Percentiles rank a stretch among this genome's conserved stretches.
phyloP scores from a whole-genome alignment of 1,140 invertebrate species.

The Pollicipes pollicipes region DNA sequence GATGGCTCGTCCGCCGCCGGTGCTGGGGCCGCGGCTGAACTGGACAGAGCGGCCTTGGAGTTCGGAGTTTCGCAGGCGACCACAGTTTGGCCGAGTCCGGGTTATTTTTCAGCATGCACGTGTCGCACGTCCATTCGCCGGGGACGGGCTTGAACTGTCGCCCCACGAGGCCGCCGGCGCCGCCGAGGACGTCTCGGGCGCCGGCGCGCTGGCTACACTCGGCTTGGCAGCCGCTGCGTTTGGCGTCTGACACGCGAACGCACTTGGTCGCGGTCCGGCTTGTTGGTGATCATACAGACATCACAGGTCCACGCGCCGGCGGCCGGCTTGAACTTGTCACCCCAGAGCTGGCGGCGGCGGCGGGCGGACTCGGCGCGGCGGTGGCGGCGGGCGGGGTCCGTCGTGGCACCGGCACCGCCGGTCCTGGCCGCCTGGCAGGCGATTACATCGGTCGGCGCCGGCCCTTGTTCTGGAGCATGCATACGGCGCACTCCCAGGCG shows the following conservation, averaged over 20 bases:
- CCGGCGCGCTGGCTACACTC: conserved; percentile 3
- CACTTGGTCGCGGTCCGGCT: conserved; percentile 37
- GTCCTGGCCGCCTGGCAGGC: conserved; percentile 35
- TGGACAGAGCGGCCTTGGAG: background rate
- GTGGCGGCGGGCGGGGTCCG: conserved; percentile 6
- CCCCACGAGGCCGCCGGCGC: conserved; percentile 5
- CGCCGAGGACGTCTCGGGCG: conserved; percentile 17
- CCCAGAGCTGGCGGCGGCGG: background rate
- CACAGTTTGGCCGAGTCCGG: conserved; percentile 28
- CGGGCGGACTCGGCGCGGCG: conserved; percentile 5
- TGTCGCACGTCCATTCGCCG: conserved; percentile 33
- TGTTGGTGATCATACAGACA: conserved; percentile 56
- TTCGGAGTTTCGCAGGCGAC: conserved; percentile 31
- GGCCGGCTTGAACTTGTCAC: conserved; percentile 42
- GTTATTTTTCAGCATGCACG: conserved; percentile 30
- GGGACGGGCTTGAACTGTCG: conserved; percentile 22
- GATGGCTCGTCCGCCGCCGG: background rate
- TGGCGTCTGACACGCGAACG: conserved; percentile 40
- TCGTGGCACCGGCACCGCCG: conserved; percentile 14
- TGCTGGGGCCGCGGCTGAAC: too few species aligned
- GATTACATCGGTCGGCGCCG: conserved; percentile 36
- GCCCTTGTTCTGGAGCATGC: conserved; percentile 44
- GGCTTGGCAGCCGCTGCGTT: conserved; percentile 20
- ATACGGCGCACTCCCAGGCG: conserved; percentile 45
- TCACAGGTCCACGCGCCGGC: conserved; percentile 62